These are phyloP conservation scores for Nycteola revayana DNA, from an alignment of 2,888 invertebrate species.

Conservation along the genomic window DNA sequence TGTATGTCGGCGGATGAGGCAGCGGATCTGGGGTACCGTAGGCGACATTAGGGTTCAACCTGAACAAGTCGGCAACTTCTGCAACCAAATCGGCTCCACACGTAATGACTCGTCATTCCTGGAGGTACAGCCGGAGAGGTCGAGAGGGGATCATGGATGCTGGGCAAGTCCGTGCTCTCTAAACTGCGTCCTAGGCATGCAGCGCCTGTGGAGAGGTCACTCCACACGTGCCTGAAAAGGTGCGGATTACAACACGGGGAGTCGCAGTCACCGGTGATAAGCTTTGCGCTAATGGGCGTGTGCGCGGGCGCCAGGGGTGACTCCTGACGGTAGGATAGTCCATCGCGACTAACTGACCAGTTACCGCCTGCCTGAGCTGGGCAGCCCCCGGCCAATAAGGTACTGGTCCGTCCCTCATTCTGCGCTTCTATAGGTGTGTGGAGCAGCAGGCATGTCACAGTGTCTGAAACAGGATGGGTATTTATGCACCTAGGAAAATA, in stretches of 20 bases:
- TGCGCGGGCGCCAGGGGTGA: constrained; percentile 12
- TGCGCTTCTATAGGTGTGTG: constrained; percentile 13
- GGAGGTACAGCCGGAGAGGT: constrained; percentile 1
- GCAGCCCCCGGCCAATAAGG: constrained; percentile 20
- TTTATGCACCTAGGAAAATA: neutral
- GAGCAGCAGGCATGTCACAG: constrained; percentile 6
- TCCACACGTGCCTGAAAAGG: constrained; percentile 3
- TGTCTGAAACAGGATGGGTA: neutral
- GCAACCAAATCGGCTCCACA: constrained; percentile 7
- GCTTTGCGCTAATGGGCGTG: constrained; percentile 8
- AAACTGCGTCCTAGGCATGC: constrained; percentile 8
- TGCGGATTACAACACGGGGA: constrained; percentile 10
- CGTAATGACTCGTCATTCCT: constrained; percentile 4
- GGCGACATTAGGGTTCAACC: constrained; percentile 11
- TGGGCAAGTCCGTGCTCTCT: constrained; percentile 3
- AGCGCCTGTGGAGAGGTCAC: constrained; percentile 7
- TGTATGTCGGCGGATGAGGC: constrained; percentile 3
- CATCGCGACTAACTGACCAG: constrained; percentile 9
- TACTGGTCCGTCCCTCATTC: constrained; percentile 14
- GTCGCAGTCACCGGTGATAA: constrained; percentile 7
- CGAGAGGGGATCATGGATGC: constrained; percentile 1
- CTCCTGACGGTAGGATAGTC: constrained; percentile 12
- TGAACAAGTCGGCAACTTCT: constrained; percentile 14
- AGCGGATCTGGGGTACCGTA: constrained; percentile 13
- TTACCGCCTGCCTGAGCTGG: constrained; percentile 17